phyloP scores from a whole-genome alignment of 2,797 vertebrate species.

The Sparus aurata region DNA sequence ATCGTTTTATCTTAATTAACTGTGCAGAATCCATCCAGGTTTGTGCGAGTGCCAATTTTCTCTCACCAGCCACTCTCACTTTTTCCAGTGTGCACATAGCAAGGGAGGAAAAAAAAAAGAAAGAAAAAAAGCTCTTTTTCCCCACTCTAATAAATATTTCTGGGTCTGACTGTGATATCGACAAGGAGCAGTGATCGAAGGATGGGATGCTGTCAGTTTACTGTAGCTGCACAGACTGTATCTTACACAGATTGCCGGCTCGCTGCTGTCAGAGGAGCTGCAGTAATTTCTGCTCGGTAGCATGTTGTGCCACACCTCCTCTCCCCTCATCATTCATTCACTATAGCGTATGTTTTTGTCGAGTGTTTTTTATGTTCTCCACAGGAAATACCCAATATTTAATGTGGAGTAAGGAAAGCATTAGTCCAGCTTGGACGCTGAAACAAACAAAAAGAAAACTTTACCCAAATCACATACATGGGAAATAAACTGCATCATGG shows the following conservation, averaged over 20 bases:
- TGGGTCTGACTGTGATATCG: conserved; percentile 64
- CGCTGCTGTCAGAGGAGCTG: conserved; percentile 34
- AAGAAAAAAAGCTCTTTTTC: conserved; percentile 1
- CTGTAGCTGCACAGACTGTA: conserved; percentile 63
- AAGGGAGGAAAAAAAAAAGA: conserved; percentile 6
- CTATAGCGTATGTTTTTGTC: neutral
- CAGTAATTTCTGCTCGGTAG: conserved; percentile 31
- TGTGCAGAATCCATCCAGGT: conserved; percentile 84
- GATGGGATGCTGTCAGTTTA: conserved; percentile 65
- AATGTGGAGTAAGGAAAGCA: neutral
- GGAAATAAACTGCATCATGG: conserved; percentile 23
- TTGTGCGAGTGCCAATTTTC: conserved; percentile 69
- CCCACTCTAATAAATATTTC: conserved; percentile 77
- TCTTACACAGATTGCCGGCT: conserved; percentile 60
- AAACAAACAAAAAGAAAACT: conserved; percentile 7
- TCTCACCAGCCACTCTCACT: conserved; percentile 46
- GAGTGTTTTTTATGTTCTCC: neutral
- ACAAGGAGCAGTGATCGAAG: conserved; percentile 70
- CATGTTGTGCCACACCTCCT: conserved; percentile 23
- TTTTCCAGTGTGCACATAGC: conserved; percentile 38
- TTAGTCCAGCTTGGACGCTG: conserved; percentile 1
- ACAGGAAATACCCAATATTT: neutral
- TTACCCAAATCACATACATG: conserved; percentile 6
- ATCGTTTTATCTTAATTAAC: conserved; percentile 89
- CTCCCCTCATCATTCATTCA: conserved; percentile 14